Evolutionary conservation across 2,113 vertebrate genomes (phyloP), one percentile per base, ranked within the genome.

Genomic region (Leucoraja erinaceus): DNA sequence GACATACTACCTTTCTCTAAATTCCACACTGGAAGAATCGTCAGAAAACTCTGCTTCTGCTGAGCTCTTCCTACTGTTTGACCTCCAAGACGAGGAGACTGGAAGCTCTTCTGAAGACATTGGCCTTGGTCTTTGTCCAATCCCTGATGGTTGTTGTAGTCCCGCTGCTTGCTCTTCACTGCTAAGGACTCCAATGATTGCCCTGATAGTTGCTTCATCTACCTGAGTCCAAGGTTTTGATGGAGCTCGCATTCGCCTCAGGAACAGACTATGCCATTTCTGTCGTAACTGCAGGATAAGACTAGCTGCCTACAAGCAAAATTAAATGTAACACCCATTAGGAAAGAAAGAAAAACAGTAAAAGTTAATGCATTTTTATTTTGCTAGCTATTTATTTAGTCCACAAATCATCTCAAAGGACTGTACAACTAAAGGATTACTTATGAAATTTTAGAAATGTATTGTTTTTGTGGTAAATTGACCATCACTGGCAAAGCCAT

Each of bases 221-320:
- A 95, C 96, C 94, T 97, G 97, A 93, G 97, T 97, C 96, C 97
- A 98, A 0, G 96, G 96, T 94, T 98, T 99, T n/a, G 97, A 97
- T 8, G 98, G 98, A 75, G 95, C 96, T 93, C 95, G 96, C 95
- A 99, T 98, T 86, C 97, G 96, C 76, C 97, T 97, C 93, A 98
- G 94, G 95, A 99, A 98, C 94, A 99, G 95, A 91, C 96, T 97
- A 12, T 98, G 97, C 98, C 98, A 99, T 94, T 98, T 99, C 93
- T 98, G 97, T 93, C 97, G 97, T 68, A 99, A 96, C 93, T 98
- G 97, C 68, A 97, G 96, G 94, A 98, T 94, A 93, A 97, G 95
- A 93, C 84, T 95, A 93, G 98, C 98, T 94, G 95, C 96, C 99
- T 99, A 93, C 75, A 96, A 47, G 63, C 22, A 63, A 61, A 54